A percentile compares a stretch with the other conserved stretches of the same genome.
Conservation (phyloP, 2,888 invertebrate genomes). For the Drosophila lacicola region DNA sequence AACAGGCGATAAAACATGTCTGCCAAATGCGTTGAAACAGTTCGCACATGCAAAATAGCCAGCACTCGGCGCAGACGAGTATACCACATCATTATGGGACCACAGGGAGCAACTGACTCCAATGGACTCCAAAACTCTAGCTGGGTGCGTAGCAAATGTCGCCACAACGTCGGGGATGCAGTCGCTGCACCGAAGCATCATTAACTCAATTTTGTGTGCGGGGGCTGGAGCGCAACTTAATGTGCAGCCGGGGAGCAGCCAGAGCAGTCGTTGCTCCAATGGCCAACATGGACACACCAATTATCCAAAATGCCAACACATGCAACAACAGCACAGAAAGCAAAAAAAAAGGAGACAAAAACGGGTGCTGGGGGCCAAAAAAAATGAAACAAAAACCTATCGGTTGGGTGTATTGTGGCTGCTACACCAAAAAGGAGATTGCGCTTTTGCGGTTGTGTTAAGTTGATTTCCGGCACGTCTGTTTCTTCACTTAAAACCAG, state of each 20-base stretch:
- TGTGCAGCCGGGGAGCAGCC: conserved; percentile 67
- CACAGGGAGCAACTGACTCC: conserved; percentile 74
- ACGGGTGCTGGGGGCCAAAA: not conserved
- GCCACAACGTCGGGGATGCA: conserved; percentile 41
- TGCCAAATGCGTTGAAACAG: conserved; percentile 36
- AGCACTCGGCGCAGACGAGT: conserved; percentile 42
- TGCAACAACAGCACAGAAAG: conserved; percentile 14
- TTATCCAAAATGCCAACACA: conserved; percentile 69
- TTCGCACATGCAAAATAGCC: conserved; percentile 51
- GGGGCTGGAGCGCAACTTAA: conserved; percentile 70
- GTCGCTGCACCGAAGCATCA: conserved; percentile 64
- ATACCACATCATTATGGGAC: conserved; percentile 83
- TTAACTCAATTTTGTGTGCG: conserved; percentile 79
- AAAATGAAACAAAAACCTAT: conserved; percentile 24
- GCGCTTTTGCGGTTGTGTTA: conserved; percentile 80
- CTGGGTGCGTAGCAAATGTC: conserved; percentile 50
- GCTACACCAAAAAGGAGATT: conserved; percentile 62
- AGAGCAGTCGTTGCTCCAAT: conserved; percentile 29
- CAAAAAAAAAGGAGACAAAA: conserved; percentile 4
- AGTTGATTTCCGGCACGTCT: conserved; percentile 80
- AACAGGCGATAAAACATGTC: conserved; percentile 37
- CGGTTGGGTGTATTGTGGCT: conserved; percentile 16
- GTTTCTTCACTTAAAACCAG: conserved; percentile 18
- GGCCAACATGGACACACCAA: conserved; percentile 69
- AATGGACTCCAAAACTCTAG: conserved; percentile 17